Evolutionary conservation across 2,888 invertebrate genomes (phyloP).

Genomic region (Lasioglossum zephyrum): DNA sequence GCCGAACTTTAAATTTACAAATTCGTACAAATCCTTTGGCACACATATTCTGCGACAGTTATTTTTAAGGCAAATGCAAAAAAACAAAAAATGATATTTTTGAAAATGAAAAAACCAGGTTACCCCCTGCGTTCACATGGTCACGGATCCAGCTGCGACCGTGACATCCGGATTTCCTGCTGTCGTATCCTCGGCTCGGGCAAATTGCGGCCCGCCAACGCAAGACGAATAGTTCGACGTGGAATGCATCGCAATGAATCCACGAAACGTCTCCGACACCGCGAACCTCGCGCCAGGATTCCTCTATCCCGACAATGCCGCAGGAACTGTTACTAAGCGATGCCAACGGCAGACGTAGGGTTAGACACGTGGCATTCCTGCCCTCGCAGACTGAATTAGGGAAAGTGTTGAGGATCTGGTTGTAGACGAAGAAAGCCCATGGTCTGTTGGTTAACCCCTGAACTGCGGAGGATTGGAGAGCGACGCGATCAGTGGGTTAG

Average conservation of each 20-base stretch:
- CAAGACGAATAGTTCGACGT: slow-evolving; percentile 77
- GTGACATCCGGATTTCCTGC: slow-evolving; percentile 61
- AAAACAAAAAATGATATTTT: neutral
- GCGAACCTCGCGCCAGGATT: slow-evolving; percentile 56
- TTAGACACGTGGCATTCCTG: slow-evolving; percentile 50
- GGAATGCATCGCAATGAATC: slow-evolving; percentile 77
- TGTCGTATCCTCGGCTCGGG: slow-evolving; percentile 60
- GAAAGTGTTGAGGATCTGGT: slow-evolving; percentile 21
- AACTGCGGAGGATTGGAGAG: neutral
- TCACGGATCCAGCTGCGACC: slow-evolving; percentile 36
- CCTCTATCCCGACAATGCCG: slow-evolving; percentile 53
- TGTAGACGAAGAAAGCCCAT: neutral
- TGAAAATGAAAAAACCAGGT: neutral
- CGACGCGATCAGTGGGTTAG: neutral
- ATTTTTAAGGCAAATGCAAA: too few relatives aligned
- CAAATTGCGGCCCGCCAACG: slow-evolving; percentile 72
- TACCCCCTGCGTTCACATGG: neutral
- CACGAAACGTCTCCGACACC: slow-evolving; percentile 66
- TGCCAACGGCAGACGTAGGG: slow-evolving; percentile 39
- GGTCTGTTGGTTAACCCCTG: neutral
- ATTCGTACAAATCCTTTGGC: too few relatives aligned
- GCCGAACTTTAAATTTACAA: too few relatives aligned
- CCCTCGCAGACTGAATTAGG: slow-evolving; percentile 58
- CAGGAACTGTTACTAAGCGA: slow-evolving; percentile 64
- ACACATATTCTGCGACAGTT: too few relatives aligned